Percentiles rank a stretch among this genome's conserved stretches.
Conservation (phyloP, 1,140 invertebrate species). For the Dendrolimus kikuchii region DNA sequence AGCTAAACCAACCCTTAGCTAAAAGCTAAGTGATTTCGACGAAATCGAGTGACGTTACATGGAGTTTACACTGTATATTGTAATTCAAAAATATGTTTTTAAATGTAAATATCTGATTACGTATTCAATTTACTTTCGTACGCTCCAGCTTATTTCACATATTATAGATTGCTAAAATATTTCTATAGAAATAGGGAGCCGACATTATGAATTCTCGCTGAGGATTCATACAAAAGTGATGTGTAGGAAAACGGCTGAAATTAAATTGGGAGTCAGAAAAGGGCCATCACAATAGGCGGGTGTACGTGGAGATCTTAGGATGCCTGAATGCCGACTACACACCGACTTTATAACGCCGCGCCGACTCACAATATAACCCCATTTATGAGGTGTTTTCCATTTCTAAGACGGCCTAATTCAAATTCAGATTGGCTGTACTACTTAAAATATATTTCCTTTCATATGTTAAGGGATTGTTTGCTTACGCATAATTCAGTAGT, state of each 20-base stretch:
- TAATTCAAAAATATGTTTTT: too few relatives aligned
- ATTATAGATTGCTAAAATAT: too few relatives aligned
- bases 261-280: conserved; percentile 49
- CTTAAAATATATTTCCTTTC: conserved; percentile 24
- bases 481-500: conserved; percentile 5
- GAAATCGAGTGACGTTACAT: too few relatives aligned
- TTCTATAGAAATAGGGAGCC: too few relatives aligned
- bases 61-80: too few relatives aligned
- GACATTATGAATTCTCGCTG: neutral
- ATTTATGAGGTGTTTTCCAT: conserved; percentile 35
- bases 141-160: too few relatives aligned
- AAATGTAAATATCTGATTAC: too few relatives aligned
- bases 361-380: conserved; percentile 35
- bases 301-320: conserved; percentile 25
- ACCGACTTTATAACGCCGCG: conserved; percentile 38
- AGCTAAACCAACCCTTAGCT: too few relatives aligned
- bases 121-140: conserved; percentile 4
- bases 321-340: conserved; percentile 42
- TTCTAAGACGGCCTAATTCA: conserved; percentile 25
- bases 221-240: conserved; percentile 21
- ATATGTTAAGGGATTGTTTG: conserved; percentile 13
- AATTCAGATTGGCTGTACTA: conserved; percentile 26
- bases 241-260: conserved; percentile 40
- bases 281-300: conserved; percentile 35
- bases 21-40: too few relatives aligned